Conservation (phyloP, 2,113 vertebrate species). For the Oreochromis spilurus region DNA sequence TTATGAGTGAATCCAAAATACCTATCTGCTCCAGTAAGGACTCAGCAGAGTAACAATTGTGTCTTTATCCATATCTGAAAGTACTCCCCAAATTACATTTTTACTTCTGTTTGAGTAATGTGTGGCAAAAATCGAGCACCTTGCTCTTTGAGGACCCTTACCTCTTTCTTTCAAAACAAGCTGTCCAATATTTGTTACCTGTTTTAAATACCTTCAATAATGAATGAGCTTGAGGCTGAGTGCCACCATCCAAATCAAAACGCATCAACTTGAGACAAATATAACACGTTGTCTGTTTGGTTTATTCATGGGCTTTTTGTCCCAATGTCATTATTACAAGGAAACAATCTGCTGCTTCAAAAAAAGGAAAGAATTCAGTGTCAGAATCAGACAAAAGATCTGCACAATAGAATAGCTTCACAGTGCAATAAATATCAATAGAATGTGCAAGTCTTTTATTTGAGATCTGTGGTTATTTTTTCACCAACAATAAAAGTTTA, state of each 20-base stretch:
- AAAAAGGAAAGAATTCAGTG: not conserved
- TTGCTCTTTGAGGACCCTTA: not conserved
- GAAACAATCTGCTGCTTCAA: not conserved
- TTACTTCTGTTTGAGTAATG: not conserved
- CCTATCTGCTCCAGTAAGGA: not conserved
- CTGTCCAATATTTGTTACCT: not conserved
- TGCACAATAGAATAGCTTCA: not conserved
- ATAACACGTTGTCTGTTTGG: not conserved
- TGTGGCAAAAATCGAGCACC: not conserved
- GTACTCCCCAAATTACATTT: not conserved
- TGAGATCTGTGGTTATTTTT: not conserved
- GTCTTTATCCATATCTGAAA: not conserved
- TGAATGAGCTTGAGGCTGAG: not conserved
- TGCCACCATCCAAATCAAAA: not conserved
- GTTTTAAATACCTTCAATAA: not conserved
- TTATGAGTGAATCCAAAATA: not conserved
- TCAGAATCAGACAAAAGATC: not conserved
- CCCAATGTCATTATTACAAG: not conserved
- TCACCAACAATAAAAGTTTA: not conserved
- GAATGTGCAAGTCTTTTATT: not conserved
- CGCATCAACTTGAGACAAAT: not conserved
- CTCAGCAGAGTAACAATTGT: not conserved
- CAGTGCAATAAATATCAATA: not conserved
- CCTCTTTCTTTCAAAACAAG: not conserved
- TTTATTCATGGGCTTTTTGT: not conserved